A percentile compares a stretch with the other conserved stretches of the same genome.
These are phyloP conservation scores for Ellobium chinense DNA, from an alignment of 2,888 invertebrate genomes.

Conservation along the genomic window DNA sequence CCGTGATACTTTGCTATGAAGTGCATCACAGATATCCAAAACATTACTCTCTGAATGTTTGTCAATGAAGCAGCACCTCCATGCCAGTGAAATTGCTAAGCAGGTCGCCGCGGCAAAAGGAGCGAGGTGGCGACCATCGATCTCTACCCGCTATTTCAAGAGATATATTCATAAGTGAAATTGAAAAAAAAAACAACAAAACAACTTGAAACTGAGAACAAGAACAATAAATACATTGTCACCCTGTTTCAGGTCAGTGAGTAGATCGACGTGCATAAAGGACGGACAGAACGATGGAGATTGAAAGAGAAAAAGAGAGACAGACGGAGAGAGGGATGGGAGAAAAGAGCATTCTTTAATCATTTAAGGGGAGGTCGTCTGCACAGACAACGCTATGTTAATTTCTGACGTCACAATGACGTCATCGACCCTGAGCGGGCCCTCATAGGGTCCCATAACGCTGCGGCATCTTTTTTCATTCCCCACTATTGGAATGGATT, in stretches of 20 bases:
- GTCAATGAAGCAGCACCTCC: no score
- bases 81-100: no score
- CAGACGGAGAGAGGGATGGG: background rate
- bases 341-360: background rate
- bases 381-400: conserved; percentile 35
- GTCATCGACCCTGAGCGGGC: conserved; percentile 29
- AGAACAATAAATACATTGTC: no score
- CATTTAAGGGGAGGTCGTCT: conserved; percentile 5
- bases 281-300: background rate
- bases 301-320: background rate
- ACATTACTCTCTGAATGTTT: no score
- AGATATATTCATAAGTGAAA: background rate
- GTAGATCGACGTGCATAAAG: no score
- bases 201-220: no score
- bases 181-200: background rate
- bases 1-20: no score
- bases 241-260: no score
- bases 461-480: background rate
- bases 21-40: no score
- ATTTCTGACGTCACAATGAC: conserved; percentile 38
- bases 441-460: conserved; percentile 8
- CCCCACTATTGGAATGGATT: conserved; percentile 20
- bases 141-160: no score
- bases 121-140: no score
- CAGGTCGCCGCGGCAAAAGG: no score